These are phyloP conservation scores for Crenichthys baileyi DNA, from an alignment of 2,797 vertebrate genomes.

Conservation along the genomic window DNA sequence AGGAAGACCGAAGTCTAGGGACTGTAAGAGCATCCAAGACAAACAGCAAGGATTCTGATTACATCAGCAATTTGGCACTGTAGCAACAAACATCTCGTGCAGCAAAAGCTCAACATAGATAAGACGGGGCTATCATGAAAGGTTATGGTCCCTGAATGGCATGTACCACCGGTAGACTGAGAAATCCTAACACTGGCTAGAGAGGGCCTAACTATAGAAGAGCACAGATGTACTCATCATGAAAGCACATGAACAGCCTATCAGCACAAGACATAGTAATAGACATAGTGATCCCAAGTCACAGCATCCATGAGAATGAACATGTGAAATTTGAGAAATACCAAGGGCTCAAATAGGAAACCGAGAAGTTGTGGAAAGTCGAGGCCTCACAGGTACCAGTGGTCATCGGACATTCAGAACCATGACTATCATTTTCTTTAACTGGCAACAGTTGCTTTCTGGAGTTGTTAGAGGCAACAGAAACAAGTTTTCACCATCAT, in stretches of 20 bases:
- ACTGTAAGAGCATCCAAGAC: not conserved
- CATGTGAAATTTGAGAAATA: no score
- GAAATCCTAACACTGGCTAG: not conserved
- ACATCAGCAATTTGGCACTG: not conserved
- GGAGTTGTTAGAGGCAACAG: not conserved
- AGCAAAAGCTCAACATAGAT: no score
- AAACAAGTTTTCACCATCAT: not conserved
- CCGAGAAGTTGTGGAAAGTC: not conserved
- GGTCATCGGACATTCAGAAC: not conserved
- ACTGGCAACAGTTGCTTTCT: not conserved
- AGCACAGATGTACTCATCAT: no score
- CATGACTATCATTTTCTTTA: not conserved
- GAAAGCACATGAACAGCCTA: no score
- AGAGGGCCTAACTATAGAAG: not conserved
- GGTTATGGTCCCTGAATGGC: not conserved
- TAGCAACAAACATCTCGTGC: not conserved
- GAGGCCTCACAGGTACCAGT: not conserved
- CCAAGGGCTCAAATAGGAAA: no score
- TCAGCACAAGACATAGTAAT: no score
- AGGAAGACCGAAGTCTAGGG: no score
- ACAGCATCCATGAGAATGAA: no score
- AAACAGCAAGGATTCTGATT: not conserved
- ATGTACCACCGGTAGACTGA: not conserved
- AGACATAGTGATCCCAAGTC: no score
- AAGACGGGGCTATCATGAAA: no score